Base-by-base conservation (phyloP, 2,888 invertebrate species). In the Ptilodon capucinus region DNA sequence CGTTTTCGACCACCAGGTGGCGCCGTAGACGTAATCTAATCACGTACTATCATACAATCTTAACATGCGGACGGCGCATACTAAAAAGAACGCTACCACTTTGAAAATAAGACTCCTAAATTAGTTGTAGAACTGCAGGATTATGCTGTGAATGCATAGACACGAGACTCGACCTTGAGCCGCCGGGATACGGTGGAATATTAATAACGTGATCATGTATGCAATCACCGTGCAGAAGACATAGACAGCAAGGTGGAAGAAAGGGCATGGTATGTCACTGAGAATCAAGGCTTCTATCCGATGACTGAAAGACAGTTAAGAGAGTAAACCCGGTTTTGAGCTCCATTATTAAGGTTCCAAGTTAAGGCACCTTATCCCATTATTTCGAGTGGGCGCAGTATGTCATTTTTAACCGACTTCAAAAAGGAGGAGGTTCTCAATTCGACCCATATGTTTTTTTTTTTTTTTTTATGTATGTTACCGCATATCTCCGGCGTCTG, bases 201-300 rank as follows among this genome's bases (percentile, higher is more conserved):
- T 83, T 86, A 87, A 88, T 86, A 81, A 76, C 67, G 68, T 74
- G n/a, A 84, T 87, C 85, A 81, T 67, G 86, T 86, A 87, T 86
- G 86, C 88, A 85, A 81, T 84, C 86, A 77, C 75, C 82, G 84
- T 87, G 66, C 80, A 74, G 84, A 84, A 87, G 84, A 86, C 81
- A 81, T 84, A 82, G 79, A 67, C 79, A 81, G 80, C 84, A 84
- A 86, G 85, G 89, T 88, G 85, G 89, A 90, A 84, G 84, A 84
- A 90, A 90, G 88, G 88, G 84, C 89, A 86, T 81, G 85, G 85
- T 81, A 86, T 86, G 86, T 81, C 81, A 84, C 77, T 64, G 72
- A 72, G 51, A 49, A 52, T 72, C 85, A 87, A 89, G 87, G 88
- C 75, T n/a, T n/a, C n/a, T n/a, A n/a, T n/a, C n/a, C n/a, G n/a